Evolutionary conservation across 92 coral and sea anemone genomes (phyloP), one percentile per base, ranked within the genome.

Genomic region (Scolanthus callimorphus): DNA sequence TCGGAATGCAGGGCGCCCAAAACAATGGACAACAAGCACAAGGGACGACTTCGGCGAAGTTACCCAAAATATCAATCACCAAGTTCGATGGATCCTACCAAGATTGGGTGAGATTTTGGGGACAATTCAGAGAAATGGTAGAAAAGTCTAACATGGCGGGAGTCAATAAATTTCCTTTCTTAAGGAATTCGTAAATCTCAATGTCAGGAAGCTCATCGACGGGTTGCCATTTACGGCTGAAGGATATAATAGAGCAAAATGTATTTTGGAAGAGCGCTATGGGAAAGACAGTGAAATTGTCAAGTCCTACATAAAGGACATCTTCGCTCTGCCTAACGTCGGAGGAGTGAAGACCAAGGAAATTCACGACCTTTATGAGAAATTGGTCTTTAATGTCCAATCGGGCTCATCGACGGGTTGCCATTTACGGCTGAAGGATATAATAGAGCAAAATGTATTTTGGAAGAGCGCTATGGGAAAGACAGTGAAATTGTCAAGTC

Each of bases 51-150:
- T n/a, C n/a, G n/a, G 65, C 49, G 20, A 37, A 37, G 39, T 28
- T 20, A 13, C 68, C 69, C 27, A 46, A 62, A 27, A 12, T 62
- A 9, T 20, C 11, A 6, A 46, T 62, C 6, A 62, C 59, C 0
- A 21, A 10, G 31, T 62, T 62, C 22, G 69, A 62, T 10, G 69
- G 69, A 24, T 21, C 69, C 22, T 62, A 62, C 10, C 29, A 47
- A 19, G 69, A 62, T 44, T 62, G 69, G 60, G 26, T 49, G 11
- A 23, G 57, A 22, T 62, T 62, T 22, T 46, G 69, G 39, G 54
- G 21, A 21, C 65, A 46, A 27, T 62, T 62, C 22, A 45, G 13
- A 12, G 41, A 62, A 26, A 45, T 31, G 1, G 31, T 9, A 26
- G 69, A 62, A 17, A 62, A 62, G 27, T 12, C 41, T 15, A 24